Percentiles rank a stretch among this genome's conserved stretches.
Evolutionary conservation across 1,140 invertebrate genomes (phyloP).

Genomic region (Amyelois transitella): DNA sequence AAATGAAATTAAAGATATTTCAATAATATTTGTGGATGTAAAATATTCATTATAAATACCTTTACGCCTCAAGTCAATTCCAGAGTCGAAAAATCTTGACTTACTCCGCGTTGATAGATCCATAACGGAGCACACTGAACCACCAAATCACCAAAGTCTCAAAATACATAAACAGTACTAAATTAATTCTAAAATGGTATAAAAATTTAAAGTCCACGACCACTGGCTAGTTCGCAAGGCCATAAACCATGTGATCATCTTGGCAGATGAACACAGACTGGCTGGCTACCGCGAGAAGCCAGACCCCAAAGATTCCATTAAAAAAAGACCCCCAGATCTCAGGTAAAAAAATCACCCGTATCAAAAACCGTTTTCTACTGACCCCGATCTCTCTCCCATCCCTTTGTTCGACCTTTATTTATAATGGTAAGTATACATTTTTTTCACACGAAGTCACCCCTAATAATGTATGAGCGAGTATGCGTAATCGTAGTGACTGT

Average conservation of each 20-base stretch:
- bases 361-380: conserved; percentile 73
- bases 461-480: conserved; percentile 68
- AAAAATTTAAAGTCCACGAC: conserved; percentile 13
- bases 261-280: conserved; percentile 71
- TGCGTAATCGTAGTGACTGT: conserved; percentile 59
- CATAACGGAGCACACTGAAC: conserved; percentile 33
- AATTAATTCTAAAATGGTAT: conserved; percentile 11
- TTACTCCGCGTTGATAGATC: conserved; percentile 70
- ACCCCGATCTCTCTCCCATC: conserved; percentile 70
- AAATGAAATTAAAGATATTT: too few relatives aligned
- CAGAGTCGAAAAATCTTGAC: conserved; percentile 74
- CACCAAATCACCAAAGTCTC: conserved; percentile 12
- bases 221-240: conserved; percentile 54
- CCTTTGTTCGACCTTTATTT: conserved; percentile 69
- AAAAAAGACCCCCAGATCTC: conserved; percentile 60
- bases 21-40: too few relatives aligned
- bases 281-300: conserved; percentile 57
- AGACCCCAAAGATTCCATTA: conserved; percentile 44
- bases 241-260: conserved; percentile 71
- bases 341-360: conserved; percentile 70
- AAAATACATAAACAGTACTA: neutral
- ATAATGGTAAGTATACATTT: conserved; percentile 72
- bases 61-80: conserved; percentile 68
- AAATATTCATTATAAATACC: conserved; percentile 31
- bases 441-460: conserved; percentile 71